These are phyloP conservation scores for Patella depressa DNA, from an alignment of 2,888 invertebrate species.

Conservation along the genomic window DNA sequence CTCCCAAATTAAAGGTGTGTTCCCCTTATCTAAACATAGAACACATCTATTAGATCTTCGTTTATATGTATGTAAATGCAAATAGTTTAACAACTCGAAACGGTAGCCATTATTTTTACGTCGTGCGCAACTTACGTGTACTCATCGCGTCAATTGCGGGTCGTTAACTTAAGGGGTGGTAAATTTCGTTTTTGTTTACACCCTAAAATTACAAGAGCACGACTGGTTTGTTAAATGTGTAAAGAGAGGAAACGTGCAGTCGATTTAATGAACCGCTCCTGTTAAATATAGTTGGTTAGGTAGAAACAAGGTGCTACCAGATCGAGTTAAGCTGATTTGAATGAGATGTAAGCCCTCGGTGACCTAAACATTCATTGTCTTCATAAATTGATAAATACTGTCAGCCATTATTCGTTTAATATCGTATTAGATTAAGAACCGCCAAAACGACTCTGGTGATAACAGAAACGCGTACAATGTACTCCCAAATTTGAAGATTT, in stretches of 20 bases:
- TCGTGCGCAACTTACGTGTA: background rate
- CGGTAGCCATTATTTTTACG: too few relatives aligned
- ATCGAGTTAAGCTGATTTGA: background rate
- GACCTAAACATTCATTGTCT: background rate
- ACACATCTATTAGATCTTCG: too few relatives aligned
- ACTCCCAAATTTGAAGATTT: too few relatives aligned
- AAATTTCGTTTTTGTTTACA: constrained; percentile 21
- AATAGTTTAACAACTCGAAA: too few relatives aligned
- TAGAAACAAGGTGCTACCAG: background rate
- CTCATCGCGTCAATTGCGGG: background rate
- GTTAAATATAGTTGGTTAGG: background rate
- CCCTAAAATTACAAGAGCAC: constrained; percentile 27
- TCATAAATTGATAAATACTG: too few relatives aligned
- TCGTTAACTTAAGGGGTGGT: constrained; percentile 28
- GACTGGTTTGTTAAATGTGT: constrained; percentile 21
- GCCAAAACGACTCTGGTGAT: too few relatives aligned
- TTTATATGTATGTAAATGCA: too few relatives aligned
- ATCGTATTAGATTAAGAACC: too few relatives aligned
- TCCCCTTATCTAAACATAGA: too few relatives aligned
- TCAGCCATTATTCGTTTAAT: too few relatives aligned
- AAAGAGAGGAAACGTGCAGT: constrained; percentile 12
- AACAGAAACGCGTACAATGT: too few relatives aligned
- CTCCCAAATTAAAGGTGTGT: too few relatives aligned
- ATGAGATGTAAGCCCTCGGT: background rate
- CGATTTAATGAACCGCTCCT: constrained; percentile 20